phyloP scores from a whole-genome alignment of 2,113 vertebrate species.

The Stegostoma tigrinum region DNA sequence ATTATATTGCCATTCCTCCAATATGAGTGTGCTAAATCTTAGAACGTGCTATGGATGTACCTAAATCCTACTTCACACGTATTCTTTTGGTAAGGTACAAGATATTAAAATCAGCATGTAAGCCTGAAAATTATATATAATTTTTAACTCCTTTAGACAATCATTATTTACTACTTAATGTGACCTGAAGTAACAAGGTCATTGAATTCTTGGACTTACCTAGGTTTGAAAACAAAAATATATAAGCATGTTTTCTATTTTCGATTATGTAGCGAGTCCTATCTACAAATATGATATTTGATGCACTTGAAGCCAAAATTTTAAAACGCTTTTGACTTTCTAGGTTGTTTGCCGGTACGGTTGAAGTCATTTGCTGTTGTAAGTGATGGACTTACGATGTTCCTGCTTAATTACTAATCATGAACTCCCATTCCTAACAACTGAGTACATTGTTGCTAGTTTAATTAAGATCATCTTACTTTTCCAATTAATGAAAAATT shows the following conservation, averaged over 20 bases:
- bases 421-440: neutral
- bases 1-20: no score
- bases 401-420: neutral
- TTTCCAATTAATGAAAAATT: neutral
- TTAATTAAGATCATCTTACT: neutral
- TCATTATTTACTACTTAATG: neutral
- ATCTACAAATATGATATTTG: neutral
- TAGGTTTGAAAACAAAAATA: neutral
- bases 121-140: neutral
- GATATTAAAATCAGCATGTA: neutral
- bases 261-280: neutral
- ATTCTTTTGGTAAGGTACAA: neutral
- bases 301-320: neutral
- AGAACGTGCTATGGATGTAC: no score
- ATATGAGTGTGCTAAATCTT: no score
- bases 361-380: neutral
- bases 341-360: neutral
- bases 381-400: neutral
- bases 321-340: neutral
- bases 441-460: neutral
- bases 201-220: neutral
- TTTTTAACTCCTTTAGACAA: neutral
- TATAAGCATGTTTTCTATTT: neutral
- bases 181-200: neutral
- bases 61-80: neutral